Percentiles rank a stretch among this genome's conserved stretches.
Conservation (phyloP, 2,113 vertebrate genomes). For the Ifrita kowaldi region DNA sequence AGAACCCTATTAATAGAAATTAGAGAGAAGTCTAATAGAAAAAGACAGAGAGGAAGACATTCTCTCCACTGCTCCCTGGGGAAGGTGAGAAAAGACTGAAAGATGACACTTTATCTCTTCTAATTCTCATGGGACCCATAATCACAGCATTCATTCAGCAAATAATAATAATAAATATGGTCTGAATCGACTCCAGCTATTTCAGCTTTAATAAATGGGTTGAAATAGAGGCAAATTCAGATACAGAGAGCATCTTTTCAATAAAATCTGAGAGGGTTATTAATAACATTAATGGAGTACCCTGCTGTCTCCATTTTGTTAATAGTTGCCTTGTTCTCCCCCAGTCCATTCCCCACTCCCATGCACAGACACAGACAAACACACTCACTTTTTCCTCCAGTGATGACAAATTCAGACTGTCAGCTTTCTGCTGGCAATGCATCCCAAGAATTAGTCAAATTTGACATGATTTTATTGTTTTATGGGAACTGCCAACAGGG, state of each 20-base stretch:
- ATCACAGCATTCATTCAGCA: conserved; percentile 74
- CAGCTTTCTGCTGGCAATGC: conserved; percentile 57
- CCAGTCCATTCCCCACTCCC: neutral
- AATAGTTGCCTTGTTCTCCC: conserved; percentile 46
- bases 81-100: conserved; percentile 53
- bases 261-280: conserved; percentile 81
- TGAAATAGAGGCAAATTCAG: conserved; percentile 78
- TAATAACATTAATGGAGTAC: conserved; percentile 80
- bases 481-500: conserved; percentile 64
- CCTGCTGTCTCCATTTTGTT: conserved; percentile 50
- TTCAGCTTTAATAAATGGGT: conserved; percentile 79
- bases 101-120: conserved; percentile 54
- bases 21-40: conserved; percentile 42
- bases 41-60: conserved; percentile 51
- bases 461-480: conserved; percentile 69
- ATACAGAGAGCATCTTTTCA: conserved; percentile 79
- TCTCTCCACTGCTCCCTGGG: conserved; percentile 49
- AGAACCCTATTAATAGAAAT: conserved; percentile 67
- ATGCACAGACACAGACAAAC: conserved; percentile 21
- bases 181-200: conserved; percentile 76
- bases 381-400: conserved; percentile 34
- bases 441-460: conserved; percentile 62
- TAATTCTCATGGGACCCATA: conserved; percentile 42
- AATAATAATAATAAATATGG: conserved; percentile 80
- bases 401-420: conserved; percentile 63